These are phyloP conservation scores for Steinernema hermaphroditum DNA, from an alignment of 2,888 invertebrate species.

Conservation along the genomic window DNA sequence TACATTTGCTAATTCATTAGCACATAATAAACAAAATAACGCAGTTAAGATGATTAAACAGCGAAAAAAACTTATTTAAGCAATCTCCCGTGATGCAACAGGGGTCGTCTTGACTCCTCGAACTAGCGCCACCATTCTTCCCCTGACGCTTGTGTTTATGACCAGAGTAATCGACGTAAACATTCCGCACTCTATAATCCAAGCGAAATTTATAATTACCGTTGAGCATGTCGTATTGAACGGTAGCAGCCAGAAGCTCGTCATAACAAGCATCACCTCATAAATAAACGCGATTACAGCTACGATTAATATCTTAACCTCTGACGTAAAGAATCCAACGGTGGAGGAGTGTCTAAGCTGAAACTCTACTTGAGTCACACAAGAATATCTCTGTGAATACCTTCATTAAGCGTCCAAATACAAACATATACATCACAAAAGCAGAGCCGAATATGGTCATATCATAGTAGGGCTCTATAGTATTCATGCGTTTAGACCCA, in stretches of 20 bases:
- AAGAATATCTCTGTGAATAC: not conserved
- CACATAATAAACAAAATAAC: too few species aligned
- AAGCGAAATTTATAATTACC: not conserved
- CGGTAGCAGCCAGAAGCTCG: not conserved
- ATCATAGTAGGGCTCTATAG: not conserved
- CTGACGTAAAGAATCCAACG: not conserved
- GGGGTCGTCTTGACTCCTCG: too few species aligned
- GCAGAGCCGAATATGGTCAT: not conserved
- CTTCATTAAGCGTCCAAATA: not conserved
- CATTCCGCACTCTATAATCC: slow-evolving; percentile 3
- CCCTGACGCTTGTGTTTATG: not conserved
- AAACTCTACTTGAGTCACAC: too few species aligned
- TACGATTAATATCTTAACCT: not conserved
- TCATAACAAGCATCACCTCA: not conserved
- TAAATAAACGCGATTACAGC: not conserved
- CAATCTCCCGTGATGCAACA: too few species aligned
- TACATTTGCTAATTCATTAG: too few species aligned
- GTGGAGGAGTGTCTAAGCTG: too few species aligned
- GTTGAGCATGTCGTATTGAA: too few species aligned
- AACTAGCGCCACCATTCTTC: not conserved
- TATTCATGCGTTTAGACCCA: not conserved
- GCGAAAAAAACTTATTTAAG: too few species aligned
- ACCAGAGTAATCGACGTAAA: not conserved
- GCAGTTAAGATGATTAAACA: too few species aligned
- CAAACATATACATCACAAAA: not conserved